phyloP scores from a whole-genome alignment of 2,888 invertebrate genomes.

The Selenia dentaria region DNA sequence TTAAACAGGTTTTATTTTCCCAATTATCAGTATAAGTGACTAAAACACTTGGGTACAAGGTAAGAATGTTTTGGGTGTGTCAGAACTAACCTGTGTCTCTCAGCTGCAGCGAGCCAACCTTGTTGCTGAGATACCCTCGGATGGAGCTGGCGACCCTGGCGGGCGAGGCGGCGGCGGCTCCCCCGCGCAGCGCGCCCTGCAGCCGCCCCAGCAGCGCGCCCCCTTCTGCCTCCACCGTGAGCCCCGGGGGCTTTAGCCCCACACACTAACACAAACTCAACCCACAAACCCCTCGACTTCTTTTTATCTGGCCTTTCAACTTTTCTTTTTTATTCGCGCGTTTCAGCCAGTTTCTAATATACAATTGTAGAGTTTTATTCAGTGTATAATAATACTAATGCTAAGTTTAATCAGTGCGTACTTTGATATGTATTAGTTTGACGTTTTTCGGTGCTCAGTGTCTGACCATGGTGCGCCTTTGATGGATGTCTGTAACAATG shows the following conservation, averaged over 20 bases:
- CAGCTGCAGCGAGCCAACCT: slow-evolving; percentile 87
- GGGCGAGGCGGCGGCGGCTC: slow-evolving; percentile 88
- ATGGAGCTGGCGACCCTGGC: slow-evolving; percentile 90
- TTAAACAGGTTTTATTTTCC: too few relatives aligned
- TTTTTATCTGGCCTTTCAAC: background rate
- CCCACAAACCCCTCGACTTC: background rate
- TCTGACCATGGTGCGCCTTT: slow-evolving; percentile 64
- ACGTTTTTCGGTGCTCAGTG: slow-evolving; percentile 48
- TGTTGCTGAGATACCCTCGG: slow-evolving; percentile 88
- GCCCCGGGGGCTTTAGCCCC: slow-evolving; percentile 55
- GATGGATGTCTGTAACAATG: slow-evolving; percentile 62
- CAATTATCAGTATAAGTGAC: too few relatives aligned
- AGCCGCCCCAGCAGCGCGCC: slow-evolving; percentile 87
- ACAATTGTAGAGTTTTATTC: background rate
- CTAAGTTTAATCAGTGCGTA: slow-evolving; percentile 66
- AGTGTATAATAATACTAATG: too few relatives aligned
- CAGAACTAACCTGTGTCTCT: slow-evolving; percentile 88
- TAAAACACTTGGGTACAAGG: too few relatives aligned
- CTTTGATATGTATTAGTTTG: slow-evolving; percentile 72
- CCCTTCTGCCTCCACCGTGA: slow-evolving; percentile 80
- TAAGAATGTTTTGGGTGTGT: background rate
- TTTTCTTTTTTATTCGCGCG: background rate
- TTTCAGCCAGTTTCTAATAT: slow-evolving; percentile 1
- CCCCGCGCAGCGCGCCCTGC: slow-evolving; percentile 88
- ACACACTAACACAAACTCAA: slow-evolving; percentile 28